Base-by-base conservation (phyloP, 2,797 vertebrate genomes). In the Phaenicophaeus curvirostris region DNA sequence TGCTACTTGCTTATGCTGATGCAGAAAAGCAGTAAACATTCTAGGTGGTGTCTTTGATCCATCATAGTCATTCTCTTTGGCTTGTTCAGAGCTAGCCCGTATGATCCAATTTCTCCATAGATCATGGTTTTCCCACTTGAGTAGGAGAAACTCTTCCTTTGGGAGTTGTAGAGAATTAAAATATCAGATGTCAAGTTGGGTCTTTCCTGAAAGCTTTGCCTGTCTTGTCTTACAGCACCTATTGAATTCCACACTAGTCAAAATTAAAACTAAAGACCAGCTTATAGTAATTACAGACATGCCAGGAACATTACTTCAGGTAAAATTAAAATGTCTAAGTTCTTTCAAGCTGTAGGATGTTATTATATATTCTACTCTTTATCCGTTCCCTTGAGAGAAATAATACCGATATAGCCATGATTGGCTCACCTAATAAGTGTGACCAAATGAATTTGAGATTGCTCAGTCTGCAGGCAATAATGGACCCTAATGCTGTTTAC, bases 11-110 rank as follows among this genome's bases (percentile, higher is more conserved):
- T n/a, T n/a, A n/a, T n/a, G n/a, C n/a, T n/a, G n/a, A n/a, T n/a
- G n/a, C 35, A 66, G 59, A 28, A 66, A 58, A 57, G 33, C 62
- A 69, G 11, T 8, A 89, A 67, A 63, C 17, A 3, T 80, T 30
- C 42, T 57, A 2, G 0, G 24, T 51, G 48, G 7, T 0, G 1
- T 8, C 59, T 63, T 53, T 7, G 51, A 12, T n/a, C n/a, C n/a
- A n/a, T n/a, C n/a, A n/a, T 58, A 14, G 19, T 85, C 35, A 9
- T 18, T 81, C 30, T 24, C 33, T 42, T 65, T 68, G 69, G n/a
- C 54, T 87, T 58, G 35, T 67, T 75, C 50, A 51, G 46, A 81
- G 33, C 14, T 54, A 27, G 19, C 18, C 20, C 7, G 1, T 31
- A 50, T 3, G n/a, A 28, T 28, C 13, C 13, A 63, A 2, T 82